Evolutionary conservation across 2,888 invertebrate species (phyloP).

Genomic region (Cantharis lateralis): DNA sequence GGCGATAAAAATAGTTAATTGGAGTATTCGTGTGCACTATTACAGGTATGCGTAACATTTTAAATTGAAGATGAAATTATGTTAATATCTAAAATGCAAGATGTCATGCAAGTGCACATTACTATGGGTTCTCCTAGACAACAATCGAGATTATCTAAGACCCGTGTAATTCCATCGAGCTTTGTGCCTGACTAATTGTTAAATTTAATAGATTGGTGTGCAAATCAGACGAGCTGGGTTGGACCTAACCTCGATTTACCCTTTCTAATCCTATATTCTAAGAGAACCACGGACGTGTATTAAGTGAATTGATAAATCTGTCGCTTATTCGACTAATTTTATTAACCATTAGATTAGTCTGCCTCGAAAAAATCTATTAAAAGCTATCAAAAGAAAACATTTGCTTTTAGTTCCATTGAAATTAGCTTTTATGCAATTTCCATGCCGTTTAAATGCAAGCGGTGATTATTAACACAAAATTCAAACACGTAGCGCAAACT

Average conservation of each 20-base stretch:
- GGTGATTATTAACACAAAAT: neutral
- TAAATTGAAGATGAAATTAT: slow-evolving; percentile 4
- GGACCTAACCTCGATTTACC: slow-evolving; percentile 24
- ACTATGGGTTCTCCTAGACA: slow-evolving; percentile 21
- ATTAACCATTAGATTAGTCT: neutral
- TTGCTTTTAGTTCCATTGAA: neutral
- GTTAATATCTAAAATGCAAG: slow-evolving; percentile 12
- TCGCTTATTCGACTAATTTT: slow-evolving; percentile 12
- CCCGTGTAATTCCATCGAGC: slow-evolving; percentile 42
- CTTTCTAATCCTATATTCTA: slow-evolving; percentile 22
- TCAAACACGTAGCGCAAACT: neutral
- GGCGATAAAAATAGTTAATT: neutral
- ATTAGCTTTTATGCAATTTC: neutral
- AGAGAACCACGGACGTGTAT: slow-evolving; percentile 22
- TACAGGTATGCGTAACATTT: neutral
- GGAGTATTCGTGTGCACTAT: neutral
- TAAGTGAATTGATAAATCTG: slow-evolving; percentile 21
- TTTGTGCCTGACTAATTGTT: slow-evolving; percentile 45
- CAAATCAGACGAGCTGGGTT: slow-evolving; percentile 41
- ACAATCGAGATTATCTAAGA: slow-evolving; percentile 36
- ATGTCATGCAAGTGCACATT: slow-evolving; percentile 30
- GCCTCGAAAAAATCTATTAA: neutral
- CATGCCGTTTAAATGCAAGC: neutral
- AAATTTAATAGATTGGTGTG: slow-evolving; percentile 46
- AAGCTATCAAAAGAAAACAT: neutral